Evolutionary conservation across 2,888 invertebrate genomes (phyloP), one percentile per base, ranked within the genome.

Genomic region (Campaea margaritaria): DNA sequence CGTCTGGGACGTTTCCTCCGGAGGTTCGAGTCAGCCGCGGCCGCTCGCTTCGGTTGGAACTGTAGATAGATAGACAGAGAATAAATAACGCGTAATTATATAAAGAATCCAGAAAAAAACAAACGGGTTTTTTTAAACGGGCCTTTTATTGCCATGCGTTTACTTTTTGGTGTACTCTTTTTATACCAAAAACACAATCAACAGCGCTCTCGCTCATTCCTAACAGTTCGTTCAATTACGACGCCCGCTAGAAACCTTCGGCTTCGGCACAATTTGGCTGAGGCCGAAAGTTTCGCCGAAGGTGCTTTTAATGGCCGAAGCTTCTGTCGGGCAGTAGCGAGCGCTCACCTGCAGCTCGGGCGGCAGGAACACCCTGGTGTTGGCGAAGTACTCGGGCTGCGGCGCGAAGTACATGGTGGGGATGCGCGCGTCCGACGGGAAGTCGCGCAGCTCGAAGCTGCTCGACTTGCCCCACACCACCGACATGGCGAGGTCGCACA

Each of bases 401-500:
- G 95, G 94, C 76, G 95, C 94, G 91, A 97, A 98, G 93, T 97
- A 97, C 97, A 98, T 98, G 50, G 96, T 95, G 65, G 98, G 97
- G 82, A 98, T 95, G 79, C 97, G 94, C 53, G 96, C 95, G 84
- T 97, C 97, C 42, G 96, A 94, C 8, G 97, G 96, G 85, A 97
- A 97, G 79, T 98, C 98, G 84, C 97, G 97, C 90, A 97, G 93
- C 79, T 98, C 98, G 90, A 97, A 98, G 81, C 95, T 96, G 53
- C 95, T 94, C 48, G 97, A 96, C 82, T 98, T 97, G 58, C 97
- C 95, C 91, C 97, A 95, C 72, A 99, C 95, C 76, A 99, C 94
- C 48, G 97, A 96, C 93, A 98, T 95, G 13, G 98, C 97, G 68
- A 99, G 93, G 93, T 99, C 99, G 93, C 99, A 99, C 53, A 98